Percentiles rank a stretch among this genome's conserved stretches.
These are phyloP conservation scores for Labeo catla DNA, from an alignment of 2,113 vertebrate species.

Conservation along the genomic window DNA sequence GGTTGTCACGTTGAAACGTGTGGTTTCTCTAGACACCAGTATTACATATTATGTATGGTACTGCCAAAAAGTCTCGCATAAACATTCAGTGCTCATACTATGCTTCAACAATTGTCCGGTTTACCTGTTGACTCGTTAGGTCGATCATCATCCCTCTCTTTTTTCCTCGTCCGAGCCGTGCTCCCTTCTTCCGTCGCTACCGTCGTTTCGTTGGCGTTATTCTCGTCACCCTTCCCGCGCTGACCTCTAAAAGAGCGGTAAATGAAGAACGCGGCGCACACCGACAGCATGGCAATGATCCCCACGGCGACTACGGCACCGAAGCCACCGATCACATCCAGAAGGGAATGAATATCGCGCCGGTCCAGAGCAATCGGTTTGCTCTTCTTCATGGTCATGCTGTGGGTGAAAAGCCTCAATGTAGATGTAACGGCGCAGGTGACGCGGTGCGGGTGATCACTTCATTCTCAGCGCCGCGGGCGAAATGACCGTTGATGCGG, in stretches of 20 bases:
- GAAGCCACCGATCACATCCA: conserved; percentile 69
- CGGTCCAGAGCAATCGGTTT: conserved; percentile 59
- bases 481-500: conserved; percentile 63
- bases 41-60: background rate
- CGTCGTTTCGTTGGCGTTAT: conserved; percentile 3
- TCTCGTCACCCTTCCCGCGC: conserved; percentile 58
- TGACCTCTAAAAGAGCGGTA: conserved; percentile 69
- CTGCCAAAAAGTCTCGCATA: background rate
- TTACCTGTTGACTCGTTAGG: conserved; percentile 64
- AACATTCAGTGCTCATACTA: background rate
- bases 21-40: no score
- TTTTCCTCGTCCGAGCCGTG: background rate
- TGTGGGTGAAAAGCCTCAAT: background rate
- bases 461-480: conserved; percentile 38
- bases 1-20: background rate
- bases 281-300: conserved; percentile 62
- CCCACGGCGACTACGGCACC: conserved; percentile 68
- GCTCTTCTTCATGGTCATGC: conserved; percentile 57
- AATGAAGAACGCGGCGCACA: conserved; percentile 70
- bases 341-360: conserved; percentile 68
- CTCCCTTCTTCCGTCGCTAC: conserved; percentile 19
- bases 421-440: background rate
- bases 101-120: conserved; percentile 9
- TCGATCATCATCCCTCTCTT: conserved; percentile 13
- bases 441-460: conserved; percentile 9